Evolutionary conservation across 2,797 vertebrate species (phyloP).

Genomic region (Merluccius polli): DNA sequence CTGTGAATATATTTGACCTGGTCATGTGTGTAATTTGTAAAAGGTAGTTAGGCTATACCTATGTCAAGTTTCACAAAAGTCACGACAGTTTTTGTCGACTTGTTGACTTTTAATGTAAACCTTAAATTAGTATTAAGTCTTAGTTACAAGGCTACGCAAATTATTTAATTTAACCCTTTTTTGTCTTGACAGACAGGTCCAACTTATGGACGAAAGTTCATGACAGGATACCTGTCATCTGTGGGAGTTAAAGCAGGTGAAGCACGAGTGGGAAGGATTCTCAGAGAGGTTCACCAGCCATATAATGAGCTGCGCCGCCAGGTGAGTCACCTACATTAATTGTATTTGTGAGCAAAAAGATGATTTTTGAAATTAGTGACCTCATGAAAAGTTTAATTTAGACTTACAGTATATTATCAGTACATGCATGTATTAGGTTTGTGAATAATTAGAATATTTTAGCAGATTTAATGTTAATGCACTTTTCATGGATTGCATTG

Average conservation of each 20-base stretch:
- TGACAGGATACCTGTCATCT: slow-evolving; percentile 16
- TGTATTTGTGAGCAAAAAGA: background rate
- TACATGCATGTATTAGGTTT: slow-evolving; percentile 1
- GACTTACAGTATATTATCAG: too few species aligned
- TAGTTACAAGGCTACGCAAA: too few species aligned
- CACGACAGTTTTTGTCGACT: too few species aligned
- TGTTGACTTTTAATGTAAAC: too few species aligned
- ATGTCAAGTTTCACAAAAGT: too few species aligned
- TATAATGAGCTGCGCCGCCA: slow-evolving; percentile 1
- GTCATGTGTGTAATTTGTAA: too few species aligned
- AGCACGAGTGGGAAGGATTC: slow-evolving; percentile 10
- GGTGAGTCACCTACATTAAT: background rate
- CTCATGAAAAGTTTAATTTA: too few species aligned
- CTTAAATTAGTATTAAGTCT: too few species aligned
- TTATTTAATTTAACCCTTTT: too few species aligned
- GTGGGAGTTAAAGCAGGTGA: slow-evolving; percentile 10
- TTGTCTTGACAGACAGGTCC: slow-evolving; percentile 11
- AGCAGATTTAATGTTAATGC: background rate
- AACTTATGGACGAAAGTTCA: slow-evolving; percentile 3
- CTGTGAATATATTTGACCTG: too few species aligned
- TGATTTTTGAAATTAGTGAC: too few species aligned
- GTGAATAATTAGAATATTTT: slow-evolving; percentile 1
- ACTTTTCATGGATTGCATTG: slow-evolving; percentile 7
- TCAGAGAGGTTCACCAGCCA: slow-evolving; percentile 10
- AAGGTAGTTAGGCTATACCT: too few species aligned